These are phyloP conservation scores for Acomys russatus DNA, from an alignment of 2,797 vertebrate genomes.

Conservation along the genomic window DNA sequence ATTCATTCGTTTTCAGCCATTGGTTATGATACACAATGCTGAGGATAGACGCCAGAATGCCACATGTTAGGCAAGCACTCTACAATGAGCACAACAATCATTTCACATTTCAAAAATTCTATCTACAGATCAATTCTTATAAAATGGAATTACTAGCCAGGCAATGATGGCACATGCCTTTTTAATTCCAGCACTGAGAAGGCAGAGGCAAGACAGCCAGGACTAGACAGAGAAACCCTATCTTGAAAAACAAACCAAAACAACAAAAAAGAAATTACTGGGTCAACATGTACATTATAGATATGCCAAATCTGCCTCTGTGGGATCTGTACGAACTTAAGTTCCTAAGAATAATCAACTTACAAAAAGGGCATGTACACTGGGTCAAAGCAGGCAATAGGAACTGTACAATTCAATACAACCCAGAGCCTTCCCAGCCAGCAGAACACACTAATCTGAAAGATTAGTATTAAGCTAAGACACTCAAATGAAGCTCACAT, in stretches of 20 bases:
- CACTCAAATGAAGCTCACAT: background rate
- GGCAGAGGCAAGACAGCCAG: background rate
- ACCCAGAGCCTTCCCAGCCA: background rate
- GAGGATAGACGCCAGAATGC: background rate
- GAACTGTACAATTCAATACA: constrained; percentile 32
- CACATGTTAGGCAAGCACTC: background rate
- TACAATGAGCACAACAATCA: background rate
- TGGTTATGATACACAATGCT: constrained; percentile 20
- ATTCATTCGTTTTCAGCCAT: constrained; percentile 13
- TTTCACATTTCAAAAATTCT: constrained; percentile 19
- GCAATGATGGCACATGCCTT: background rate
- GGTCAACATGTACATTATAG: background rate
- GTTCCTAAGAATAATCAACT: constrained; percentile 36
- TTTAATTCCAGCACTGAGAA: background rate
- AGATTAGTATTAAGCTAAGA: constrained; percentile 34
- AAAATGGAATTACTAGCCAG: background rate
- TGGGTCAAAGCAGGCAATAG: constrained; percentile 51
- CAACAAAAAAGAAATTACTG: constrained; percentile 32
- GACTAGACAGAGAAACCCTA: background rate
- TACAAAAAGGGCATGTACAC: background rate
- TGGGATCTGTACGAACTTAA: constrained; percentile 50
- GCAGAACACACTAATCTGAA: background rate
- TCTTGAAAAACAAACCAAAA: background rate
- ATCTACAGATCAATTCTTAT: constrained; percentile 20
- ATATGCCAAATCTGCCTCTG: constrained; percentile 18